phyloP scores from a whole-genome alignment of 1,140 invertebrate species.

The Leptestheria dahalacensis region DNA sequence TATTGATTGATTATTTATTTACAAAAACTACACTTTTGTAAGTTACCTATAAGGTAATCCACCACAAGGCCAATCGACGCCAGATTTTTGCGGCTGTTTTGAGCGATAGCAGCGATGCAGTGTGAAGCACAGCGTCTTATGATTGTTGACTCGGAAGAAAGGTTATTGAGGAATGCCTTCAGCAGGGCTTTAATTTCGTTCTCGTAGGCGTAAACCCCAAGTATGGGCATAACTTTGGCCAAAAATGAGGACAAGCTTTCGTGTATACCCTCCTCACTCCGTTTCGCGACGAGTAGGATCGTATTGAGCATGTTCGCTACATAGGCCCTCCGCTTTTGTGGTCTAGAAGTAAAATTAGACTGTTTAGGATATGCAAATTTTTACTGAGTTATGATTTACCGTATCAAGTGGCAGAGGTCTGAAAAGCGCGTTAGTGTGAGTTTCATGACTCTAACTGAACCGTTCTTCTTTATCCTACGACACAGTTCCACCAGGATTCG shows the following conservation, averaged over 20 bases:
- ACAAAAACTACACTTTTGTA: no score
- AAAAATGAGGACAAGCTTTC: slow-evolving; percentile 52
- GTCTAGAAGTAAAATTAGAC: slow-evolving; percentile 29
- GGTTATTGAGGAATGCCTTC: slow-evolving; percentile 46
- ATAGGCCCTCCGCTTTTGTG: slow-evolving; percentile 58
- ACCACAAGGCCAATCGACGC: slow-evolving; percentile 44
- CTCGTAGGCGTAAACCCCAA: slow-evolving; percentile 57
- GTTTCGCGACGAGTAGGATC: slow-evolving; percentile 43
- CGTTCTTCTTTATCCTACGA: slow-evolving; percentile 64
- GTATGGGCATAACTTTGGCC: slow-evolving; percentile 46
- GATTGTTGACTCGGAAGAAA: slow-evolving; percentile 40
- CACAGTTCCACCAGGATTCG: slow-evolving; percentile 63
- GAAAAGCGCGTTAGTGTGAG: slow-evolving; percentile 60
- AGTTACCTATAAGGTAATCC: slow-evolving; percentile 29
- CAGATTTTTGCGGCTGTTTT: slow-evolving; percentile 43
- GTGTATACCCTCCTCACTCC: slow-evolving; percentile 53
- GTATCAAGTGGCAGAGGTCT: slow-evolving; percentile 42
- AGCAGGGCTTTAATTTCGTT: slow-evolving; percentile 54
- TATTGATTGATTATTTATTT: no score
- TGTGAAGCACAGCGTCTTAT: slow-evolving; percentile 45
- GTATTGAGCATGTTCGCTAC: slow-evolving; percentile 54
- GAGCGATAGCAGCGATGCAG: slow-evolving; percentile 45
- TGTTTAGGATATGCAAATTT: not conserved
- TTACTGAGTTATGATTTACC: slow-evolving; percentile 18
- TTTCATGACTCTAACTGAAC: slow-evolving; percentile 44